Conservation (phyloP, 2,797 vertebrate genomes). For the Pseudopleuronectes americanus region DNA sequence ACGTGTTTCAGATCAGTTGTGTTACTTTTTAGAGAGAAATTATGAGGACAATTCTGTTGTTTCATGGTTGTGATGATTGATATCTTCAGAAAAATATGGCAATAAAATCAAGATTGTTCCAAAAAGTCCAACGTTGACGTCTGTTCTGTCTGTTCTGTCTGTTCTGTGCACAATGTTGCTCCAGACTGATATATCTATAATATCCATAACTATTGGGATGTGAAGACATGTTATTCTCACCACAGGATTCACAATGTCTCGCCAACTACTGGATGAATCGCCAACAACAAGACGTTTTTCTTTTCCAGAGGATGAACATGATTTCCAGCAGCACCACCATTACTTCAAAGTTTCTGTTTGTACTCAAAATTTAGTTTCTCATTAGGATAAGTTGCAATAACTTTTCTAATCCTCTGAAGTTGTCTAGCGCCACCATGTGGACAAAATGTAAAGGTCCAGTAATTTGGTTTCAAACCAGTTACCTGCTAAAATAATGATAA, state of each 20-base stretch:
- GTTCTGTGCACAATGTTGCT: background rate
- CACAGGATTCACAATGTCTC: background rate
- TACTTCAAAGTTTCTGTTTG: too few species aligned
- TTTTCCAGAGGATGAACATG: background rate
- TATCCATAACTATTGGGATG: background rate
- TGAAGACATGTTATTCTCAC: too few species aligned
- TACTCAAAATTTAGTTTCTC: too few species aligned
- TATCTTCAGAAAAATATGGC: constrained; percentile 19
- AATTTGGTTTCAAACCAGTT: too few species aligned
- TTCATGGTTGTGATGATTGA: constrained; percentile 37
- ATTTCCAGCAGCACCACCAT: background rate
- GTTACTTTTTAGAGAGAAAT: background rate
- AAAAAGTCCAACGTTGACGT: background rate
- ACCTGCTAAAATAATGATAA: too few species aligned
- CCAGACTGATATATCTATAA: background rate
- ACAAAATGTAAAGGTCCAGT: too few species aligned
- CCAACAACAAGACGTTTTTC: background rate
- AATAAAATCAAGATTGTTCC: constrained; percentile 69
- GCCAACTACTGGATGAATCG: too few species aligned
- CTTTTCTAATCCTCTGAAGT: too few species aligned
- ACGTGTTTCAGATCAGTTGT: too few species aligned
- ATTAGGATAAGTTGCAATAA: too few species aligned
- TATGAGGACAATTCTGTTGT: background rate
- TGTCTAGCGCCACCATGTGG: too few species aligned
- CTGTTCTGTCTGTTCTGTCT: too few species aligned